Conservation (phyloP, 2,888 invertebrate genomes). For the Tupiocoris notatus region DNA sequence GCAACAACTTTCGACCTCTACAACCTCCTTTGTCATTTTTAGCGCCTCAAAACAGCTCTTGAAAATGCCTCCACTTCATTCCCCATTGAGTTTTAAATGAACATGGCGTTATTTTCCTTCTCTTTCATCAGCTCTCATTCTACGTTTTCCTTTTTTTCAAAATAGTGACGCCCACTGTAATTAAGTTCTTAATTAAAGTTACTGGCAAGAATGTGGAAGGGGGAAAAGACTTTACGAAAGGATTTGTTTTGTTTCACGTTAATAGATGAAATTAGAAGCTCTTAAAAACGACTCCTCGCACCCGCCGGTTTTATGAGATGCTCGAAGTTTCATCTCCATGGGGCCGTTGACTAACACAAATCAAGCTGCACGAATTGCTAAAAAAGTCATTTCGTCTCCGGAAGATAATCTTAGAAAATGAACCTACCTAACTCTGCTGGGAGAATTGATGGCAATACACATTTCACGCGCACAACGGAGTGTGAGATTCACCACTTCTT, state of each 20-base stretch:
- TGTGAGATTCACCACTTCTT: too few species aligned
- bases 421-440: too few species aligned
- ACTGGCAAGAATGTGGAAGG: background rate
- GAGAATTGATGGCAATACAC: too few species aligned
- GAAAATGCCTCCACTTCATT: too few species aligned
- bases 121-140: background rate
- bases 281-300: background rate
- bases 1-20: too few species aligned
- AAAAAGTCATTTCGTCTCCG: background rate
- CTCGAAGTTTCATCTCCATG: background rate
- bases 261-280: background rate
- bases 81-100: constrained; percentile 1
- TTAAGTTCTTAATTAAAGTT: constrained; percentile 13
- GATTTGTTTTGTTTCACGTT: background rate
- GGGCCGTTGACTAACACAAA: background rate
- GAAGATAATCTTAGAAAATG: too few species aligned
- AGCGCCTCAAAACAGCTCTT: too few species aligned
- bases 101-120: background rate
- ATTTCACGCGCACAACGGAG: too few species aligned
- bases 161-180: background rate
- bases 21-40: too few species aligned
- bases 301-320: background rate
- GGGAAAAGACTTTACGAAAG: background rate
- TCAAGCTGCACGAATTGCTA: background rate
- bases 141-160: background rate